These are phyloP conservation scores for Tenebrosternarchus preto DNA, from an alignment of 2,113 vertebrate species.

Conservation along the genomic window DNA sequence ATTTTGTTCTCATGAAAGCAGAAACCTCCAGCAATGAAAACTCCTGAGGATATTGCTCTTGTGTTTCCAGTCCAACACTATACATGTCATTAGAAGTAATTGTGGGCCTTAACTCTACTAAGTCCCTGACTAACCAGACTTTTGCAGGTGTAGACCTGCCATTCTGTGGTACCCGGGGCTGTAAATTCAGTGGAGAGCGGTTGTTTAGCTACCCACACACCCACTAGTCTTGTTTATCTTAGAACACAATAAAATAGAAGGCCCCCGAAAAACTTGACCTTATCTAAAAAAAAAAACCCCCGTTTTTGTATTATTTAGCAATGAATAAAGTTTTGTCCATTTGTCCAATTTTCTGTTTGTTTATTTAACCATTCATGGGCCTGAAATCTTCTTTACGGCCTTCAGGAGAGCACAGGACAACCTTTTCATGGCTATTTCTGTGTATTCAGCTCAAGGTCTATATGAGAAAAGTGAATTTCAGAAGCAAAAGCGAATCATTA, in stretches of 20 bases:
- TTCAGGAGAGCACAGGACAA: too few relatives aligned
- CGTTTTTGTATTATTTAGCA: neutral
- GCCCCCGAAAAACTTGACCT: neutral
- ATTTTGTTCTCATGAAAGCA: slow-evolving; percentile 2
- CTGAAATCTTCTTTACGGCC: too few relatives aligned
- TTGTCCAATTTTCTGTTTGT: neutral
- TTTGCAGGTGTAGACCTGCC: slow-evolving; percentile 8
- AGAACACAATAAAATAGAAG: neutral
- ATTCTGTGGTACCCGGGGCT: neutral
- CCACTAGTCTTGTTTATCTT: neutral
- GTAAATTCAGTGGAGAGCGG: neutral
- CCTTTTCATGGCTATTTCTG: too few relatives aligned
- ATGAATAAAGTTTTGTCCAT: neutral
- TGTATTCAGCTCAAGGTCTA: too few relatives aligned
- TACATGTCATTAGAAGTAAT: neutral
- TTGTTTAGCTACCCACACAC: neutral
- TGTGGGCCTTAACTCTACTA: neutral
- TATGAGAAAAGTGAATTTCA: too few relatives aligned
- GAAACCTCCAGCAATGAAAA: neutral
- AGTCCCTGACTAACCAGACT: neutral
- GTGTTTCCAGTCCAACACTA: neutral
- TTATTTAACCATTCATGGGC: too few relatives aligned
- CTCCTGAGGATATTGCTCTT: neutral
- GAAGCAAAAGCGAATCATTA: too few relatives aligned
- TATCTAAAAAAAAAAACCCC: too few relatives aligned